phyloP scores from a whole-genome alignment of 2,888 invertebrate species.

The Ceratothoa steindachneri region DNA sequence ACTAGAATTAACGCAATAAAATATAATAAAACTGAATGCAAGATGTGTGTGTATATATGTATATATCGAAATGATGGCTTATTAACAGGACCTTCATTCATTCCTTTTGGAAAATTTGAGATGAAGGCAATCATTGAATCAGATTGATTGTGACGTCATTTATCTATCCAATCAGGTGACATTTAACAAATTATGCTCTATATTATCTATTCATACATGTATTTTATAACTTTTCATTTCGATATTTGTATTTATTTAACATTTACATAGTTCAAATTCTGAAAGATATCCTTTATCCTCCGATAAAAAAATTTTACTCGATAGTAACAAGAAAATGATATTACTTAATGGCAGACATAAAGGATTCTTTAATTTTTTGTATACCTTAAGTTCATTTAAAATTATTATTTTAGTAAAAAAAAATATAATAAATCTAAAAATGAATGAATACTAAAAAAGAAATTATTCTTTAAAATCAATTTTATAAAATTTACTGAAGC shows the following conservation, averaged over 20 bases:
- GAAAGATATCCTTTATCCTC: neutral
- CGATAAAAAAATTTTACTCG: neutral
- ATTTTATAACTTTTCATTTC: neutral
- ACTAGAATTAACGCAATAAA: neutral
- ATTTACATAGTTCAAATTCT: neutral
- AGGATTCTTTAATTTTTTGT: neutral
- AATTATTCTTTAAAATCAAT: neutral
- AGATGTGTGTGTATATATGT: neutral
- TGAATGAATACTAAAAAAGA: neutral
- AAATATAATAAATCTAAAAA: neutral
- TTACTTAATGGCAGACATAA: neutral
- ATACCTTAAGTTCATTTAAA: neutral
- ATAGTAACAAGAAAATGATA: neutral
- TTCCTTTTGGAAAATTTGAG: neutral
- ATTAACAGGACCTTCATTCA: neutral
- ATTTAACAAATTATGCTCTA: neutral
- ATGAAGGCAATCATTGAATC: neutral
- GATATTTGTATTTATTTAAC: neutral
- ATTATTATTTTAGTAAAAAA: neutral
- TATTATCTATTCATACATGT: neutral
- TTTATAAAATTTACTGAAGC: neutral
- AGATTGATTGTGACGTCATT: neutral
- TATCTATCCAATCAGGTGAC: neutral
- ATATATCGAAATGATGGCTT: neutral
- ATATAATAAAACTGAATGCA: neutral